phyloP scores from a whole-genome alignment of 2,797 vertebrate genomes.

The Carduelis carduelis region DNA sequence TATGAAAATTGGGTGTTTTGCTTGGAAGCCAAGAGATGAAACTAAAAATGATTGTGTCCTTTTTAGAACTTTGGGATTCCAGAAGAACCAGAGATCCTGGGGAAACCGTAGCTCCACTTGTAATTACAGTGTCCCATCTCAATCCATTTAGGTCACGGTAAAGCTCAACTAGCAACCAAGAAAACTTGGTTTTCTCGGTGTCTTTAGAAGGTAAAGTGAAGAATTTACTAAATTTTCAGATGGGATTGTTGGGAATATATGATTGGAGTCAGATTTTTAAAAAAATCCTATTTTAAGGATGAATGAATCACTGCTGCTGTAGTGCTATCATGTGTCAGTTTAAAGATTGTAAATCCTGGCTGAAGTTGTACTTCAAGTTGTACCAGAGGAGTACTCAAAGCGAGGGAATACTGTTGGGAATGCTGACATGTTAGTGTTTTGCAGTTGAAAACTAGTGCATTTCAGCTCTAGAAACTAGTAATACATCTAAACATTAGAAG shows the following conservation, averaged over 20 bases:
- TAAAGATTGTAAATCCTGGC: neutral
- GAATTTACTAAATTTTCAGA: neutral
- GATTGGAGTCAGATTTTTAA: neutral
- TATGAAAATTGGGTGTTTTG: neutral
- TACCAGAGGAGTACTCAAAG: neutral
- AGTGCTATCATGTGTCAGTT: neutral
- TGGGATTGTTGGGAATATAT: neutral
- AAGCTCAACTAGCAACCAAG: neutral
- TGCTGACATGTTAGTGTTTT: neutral
- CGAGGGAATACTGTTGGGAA: neutral
- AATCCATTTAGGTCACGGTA: neutral
- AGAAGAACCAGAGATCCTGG: neutral
- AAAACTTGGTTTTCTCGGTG: neutral
- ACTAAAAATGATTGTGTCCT: neutral
- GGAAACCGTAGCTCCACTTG: neutral
- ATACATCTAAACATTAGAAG: neutral
- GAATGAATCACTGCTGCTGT: neutral
- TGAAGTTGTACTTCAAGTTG: neutral
- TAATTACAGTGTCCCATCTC: neutral
- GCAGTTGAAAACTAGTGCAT: neutral
- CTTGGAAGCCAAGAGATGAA: neutral
- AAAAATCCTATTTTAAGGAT: neutral
- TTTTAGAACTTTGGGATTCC: neutral
- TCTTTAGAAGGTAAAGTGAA: neutral
- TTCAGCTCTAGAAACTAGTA: neutral